Base-by-base conservation (phyloP, 2,888 invertebrate genomes). In the Sthenelais limicola region DNA sequence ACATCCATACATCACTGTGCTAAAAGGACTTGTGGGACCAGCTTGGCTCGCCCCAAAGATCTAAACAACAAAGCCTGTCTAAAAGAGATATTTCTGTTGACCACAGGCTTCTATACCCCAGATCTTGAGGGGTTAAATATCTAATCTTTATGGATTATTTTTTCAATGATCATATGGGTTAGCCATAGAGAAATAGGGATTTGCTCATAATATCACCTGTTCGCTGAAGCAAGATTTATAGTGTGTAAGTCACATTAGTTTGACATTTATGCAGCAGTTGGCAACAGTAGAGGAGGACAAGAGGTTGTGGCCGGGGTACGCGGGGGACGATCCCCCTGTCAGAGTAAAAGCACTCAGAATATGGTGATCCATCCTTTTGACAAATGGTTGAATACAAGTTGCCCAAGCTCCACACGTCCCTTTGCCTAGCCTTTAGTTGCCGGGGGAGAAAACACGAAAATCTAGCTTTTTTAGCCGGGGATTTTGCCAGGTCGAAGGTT, bases 201-300 rank as follows among this genome's bases (percentile, higher is more conserved):
- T 21, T 43, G 21, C 38, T 43, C 62, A 62, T 62, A 62, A 62
- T 62, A 62, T 62, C 62, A 62, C 62, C 62, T 62, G 62, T 62
- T 62, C 62, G 24, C 21, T 35, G 24, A 24, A 28, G 24, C 21
- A 33, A 62, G 62, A 62, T 62, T 62, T 62, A 62, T 62, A 43
- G 62, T 43, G 62, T 62, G 38, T 62, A 33, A 38, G 62, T 62
- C 62, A 62, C 43, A 62, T 62, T 62, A 62, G 38, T 62, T 62
- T 62, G 62, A 62, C 62, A 62, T 62, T 62, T 43, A 62, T 62
- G 35, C 62, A 62, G 38, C 26, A 12, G 38, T 12, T 7, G 62
- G 38, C 62, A 38, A 56, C 33, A 15, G 56, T n/a, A n/a, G n/a
- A n/a, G n/a, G n/a, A n/a, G n/a, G n/a, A n/a, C n/a, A n/a, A n/a